phyloP scores from a whole-genome alignment of 1,140 invertebrate species.

The Ceratitis capitata region DNA sequence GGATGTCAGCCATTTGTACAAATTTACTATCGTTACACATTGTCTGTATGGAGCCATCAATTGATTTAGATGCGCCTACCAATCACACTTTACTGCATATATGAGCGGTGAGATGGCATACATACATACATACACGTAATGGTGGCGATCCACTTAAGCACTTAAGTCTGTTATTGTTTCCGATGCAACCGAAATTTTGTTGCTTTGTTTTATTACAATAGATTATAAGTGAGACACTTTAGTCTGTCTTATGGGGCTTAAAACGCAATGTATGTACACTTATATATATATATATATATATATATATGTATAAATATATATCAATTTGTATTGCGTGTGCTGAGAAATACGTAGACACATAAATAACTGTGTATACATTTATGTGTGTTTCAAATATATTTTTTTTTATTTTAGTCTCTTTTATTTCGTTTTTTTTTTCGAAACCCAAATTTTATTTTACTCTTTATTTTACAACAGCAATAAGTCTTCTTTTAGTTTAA shows the following conservation, averaged over 20 bases:
- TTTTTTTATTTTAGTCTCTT: not conserved
- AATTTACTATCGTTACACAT: conserved; percentile 13
- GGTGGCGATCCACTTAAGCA: not conserved
- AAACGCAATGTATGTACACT: too few species aligned
- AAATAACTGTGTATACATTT: not conserved
- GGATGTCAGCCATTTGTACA: conserved; percentile 17
- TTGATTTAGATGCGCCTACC: conserved; percentile 8
- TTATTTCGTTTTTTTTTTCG: too few species aligned
- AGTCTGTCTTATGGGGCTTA: too few species aligned
- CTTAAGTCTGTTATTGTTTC: conserved; percentile 20
- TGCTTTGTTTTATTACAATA: conserved; percentile 6
- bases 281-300: too few species aligned
- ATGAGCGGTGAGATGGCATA: not conserved
- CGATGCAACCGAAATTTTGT: not conserved
- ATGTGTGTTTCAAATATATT: not conserved
- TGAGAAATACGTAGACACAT: not conserved
- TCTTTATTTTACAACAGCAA: too few species aligned
- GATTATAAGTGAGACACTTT: not conserved
- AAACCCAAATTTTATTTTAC: too few species aligned
- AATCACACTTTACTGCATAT: not conserved
- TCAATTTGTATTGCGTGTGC: not conserved
- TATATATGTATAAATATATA: not conserved
- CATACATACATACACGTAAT: too few species aligned
- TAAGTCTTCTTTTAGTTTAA: not conserved
- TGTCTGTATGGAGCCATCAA: conserved; percentile 1